A percentile compares a stretch with the other conserved stretches of the same genome.
phyloP scores from a whole-genome alignment of 2,888 invertebrate species.

The Troides aeacus region DNA sequence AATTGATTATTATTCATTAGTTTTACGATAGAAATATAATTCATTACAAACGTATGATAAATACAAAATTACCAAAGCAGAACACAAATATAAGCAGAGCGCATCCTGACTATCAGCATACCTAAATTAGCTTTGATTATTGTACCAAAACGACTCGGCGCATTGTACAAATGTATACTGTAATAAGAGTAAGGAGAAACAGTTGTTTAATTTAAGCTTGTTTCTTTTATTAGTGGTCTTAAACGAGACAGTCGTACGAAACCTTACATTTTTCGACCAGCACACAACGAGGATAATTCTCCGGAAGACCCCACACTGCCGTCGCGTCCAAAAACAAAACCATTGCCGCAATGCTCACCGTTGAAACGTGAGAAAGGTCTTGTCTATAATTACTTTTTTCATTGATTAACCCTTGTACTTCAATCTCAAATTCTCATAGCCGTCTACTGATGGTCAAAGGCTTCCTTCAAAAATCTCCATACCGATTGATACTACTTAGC shows the following conservation, averaged over 20 bases:
- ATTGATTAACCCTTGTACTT: not conserved
- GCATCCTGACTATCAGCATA: too few relatives aligned
- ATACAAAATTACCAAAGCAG: too few relatives aligned
- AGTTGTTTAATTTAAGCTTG: not conserved
- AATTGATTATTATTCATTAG: not conserved
- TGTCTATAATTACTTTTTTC: not conserved
- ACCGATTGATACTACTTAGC: too few relatives aligned
- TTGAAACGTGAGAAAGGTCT: conserved; percentile 1
- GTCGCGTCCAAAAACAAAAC: not conserved
- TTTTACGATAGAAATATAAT: too few relatives aligned
- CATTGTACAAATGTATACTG: too few relatives aligned
- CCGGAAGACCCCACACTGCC: conserved; percentile 25
- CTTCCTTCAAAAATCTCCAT: too few relatives aligned
- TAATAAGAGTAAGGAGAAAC: too few relatives aligned
- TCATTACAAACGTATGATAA: too few relatives aligned
- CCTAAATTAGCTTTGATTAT: not conserved
- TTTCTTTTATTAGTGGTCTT: conserved; percentile 3
- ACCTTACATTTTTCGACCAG: conserved; percentile 17
- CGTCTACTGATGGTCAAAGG: too few relatives aligned
- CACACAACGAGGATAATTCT: conserved; percentile 16
- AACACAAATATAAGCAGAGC: too few relatives aligned
- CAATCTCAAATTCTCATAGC: too few relatives aligned
- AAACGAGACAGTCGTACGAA: conserved; percentile 10
- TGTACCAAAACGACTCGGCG: too few relatives aligned
- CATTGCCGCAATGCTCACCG: conserved; percentile 8